Conservation (phyloP, 2,113 vertebrate species). For the Eurypyga helias region DNA sequence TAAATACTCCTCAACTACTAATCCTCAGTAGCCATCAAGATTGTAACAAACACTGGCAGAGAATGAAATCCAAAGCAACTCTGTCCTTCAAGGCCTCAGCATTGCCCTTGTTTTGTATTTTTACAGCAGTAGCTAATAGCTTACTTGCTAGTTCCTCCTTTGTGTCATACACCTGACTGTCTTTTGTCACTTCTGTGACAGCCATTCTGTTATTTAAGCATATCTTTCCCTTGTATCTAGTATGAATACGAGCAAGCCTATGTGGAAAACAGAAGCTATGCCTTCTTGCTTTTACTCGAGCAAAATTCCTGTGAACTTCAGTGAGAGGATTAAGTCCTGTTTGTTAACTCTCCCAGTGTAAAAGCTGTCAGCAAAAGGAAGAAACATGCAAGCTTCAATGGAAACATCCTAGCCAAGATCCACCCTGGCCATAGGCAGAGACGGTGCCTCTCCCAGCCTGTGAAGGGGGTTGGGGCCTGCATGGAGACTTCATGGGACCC, state of each 20-base stretch:
- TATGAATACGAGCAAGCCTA: background rate
- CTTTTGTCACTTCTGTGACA: constrained; percentile 1
- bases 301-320: background rate
- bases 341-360: background rate
- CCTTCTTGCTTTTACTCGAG: background rate
- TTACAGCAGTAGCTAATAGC: background rate
- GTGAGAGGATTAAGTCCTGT: background rate
- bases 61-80: background rate
- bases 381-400: background rate
- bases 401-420: background rate
- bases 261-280: background rate
- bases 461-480: background rate
- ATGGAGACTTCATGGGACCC: rapidly evolving
- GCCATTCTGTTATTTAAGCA: constrained; percentile 5
- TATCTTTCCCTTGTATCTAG: background rate
- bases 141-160: background rate
- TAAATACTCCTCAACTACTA: background rate
- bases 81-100: background rate
- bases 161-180: background rate
- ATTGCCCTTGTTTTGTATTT: background rate
- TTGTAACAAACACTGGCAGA: background rate
- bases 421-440: background rate
- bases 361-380: background rate
- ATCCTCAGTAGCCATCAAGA: background rate
- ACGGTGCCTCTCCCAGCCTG: background rate